phyloP scores from a whole-genome alignment of 2,888 invertebrate species.

The Polia nebulosa region DNA sequence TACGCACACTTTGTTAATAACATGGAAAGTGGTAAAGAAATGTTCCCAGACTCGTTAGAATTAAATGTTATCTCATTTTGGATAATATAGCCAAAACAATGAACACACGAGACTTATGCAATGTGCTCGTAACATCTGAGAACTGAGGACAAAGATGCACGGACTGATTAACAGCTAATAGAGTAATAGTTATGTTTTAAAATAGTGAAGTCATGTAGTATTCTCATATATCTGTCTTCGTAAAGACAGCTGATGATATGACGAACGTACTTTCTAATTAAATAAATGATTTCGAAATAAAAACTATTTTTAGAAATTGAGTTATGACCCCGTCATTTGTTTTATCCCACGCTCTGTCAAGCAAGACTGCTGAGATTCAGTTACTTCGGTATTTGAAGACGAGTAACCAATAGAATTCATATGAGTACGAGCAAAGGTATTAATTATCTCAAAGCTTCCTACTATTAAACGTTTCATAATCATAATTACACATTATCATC shows the following conservation, averaged over 20 bases:
- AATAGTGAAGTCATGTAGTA: slow-evolving; percentile 52
- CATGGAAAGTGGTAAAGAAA: slow-evolving; percentile 82
- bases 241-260: slow-evolving; percentile 39
- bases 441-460: slow-evolving; percentile 31
- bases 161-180: slow-evolving; percentile 58
- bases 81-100: slow-evolving; percentile 83
- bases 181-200: slow-evolving; percentile 52
- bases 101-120: slow-evolving; percentile 70
- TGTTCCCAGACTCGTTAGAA: slow-evolving; percentile 84
- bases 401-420: slow-evolving; percentile 3
- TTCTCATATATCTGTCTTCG: slow-evolving; percentile 34
- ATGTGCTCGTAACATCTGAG: slow-evolving; percentile 70
- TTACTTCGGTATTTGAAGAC: slow-evolving; percentile 15
- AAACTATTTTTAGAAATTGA: slow-evolving; percentile 37
- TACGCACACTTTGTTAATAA: slow-evolving; percentile 48
- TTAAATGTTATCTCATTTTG: slow-evolving; percentile 84
- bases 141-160: slow-evolving; percentile 64
- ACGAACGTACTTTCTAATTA: slow-evolving; percentile 55
- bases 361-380: slow-evolving; percentile 12
- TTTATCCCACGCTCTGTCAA: slow-evolving; percentile 43
- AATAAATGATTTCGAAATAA: slow-evolving; percentile 40
- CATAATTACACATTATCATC: slow-evolving; percentile 42
- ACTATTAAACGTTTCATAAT: slow-evolving; percentile 44
- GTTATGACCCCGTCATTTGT: slow-evolving; percentile 22
- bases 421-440: slow-evolving; percentile 33